Percentiles rank a stretch among this genome's conserved stretches.
These are phyloP conservation scores for Dendrophyllia cribrosa DNA, from an alignment of 64 coral and sea anemone species.

Conservation along the genomic window DNA sequence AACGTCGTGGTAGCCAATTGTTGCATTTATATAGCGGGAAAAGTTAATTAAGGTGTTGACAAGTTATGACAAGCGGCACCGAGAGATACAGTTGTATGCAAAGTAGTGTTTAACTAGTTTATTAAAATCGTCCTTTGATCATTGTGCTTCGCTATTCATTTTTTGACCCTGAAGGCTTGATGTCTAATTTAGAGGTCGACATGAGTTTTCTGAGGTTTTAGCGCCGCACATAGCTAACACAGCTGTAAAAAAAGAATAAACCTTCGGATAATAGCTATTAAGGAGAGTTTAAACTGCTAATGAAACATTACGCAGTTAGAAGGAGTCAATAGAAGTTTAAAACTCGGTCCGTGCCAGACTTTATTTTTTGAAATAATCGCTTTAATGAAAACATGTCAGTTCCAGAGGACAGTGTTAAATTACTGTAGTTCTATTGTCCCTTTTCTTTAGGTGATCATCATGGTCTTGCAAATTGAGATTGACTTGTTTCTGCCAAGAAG, in stretches of 20 bases:
- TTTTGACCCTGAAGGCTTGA: slow-evolving; percentile 8
- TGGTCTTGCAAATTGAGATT: no score
- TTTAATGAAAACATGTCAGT: neutral
- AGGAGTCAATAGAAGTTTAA: no score
- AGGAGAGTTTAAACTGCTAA: no score
- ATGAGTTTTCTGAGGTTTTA: neutral
- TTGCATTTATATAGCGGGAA: neutral
- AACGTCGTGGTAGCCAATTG: neutral
- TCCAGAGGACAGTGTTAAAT: neutral
- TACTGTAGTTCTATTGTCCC: neutral
- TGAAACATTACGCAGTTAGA: no score
- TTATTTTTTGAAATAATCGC: no score
- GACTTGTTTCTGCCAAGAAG: no score
- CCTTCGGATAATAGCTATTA: no score
- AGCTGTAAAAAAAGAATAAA: neutral
- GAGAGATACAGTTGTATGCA: neutral
- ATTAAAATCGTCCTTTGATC: neutral
- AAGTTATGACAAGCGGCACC: slow-evolving; percentile 10
- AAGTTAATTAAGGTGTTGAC: slow-evolving; percentile 11
- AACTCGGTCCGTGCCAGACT: no score
- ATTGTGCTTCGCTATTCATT: neutral
- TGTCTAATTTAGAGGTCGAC: slow-evolving; percentile 19
- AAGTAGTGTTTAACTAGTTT: neutral
- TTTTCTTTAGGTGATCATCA: neutral
- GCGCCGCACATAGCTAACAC: neutral